Evolutionary conservation across 2,888 invertebrate genomes (phyloP).

Genomic region (Dasysyrphus tricinctus): DNA sequence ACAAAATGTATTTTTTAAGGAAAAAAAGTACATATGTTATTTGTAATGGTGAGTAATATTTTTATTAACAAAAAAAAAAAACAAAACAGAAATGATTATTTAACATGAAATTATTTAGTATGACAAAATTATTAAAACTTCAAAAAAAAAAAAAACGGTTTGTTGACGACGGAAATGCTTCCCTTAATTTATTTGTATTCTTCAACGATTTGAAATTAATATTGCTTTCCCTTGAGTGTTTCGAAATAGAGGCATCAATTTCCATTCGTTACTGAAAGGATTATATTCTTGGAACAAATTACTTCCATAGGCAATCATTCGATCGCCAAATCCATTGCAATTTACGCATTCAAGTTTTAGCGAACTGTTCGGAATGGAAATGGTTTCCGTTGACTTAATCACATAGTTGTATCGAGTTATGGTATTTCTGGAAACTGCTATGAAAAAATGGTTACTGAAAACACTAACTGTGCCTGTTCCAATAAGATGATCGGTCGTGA

Average conservation of each 20-base stretch:
- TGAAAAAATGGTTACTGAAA: conserved; percentile 13
- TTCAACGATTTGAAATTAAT: conserved; percentile 11
- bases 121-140: neutral
- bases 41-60: no score
- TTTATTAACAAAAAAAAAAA: no score
- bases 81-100: neutral
- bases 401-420: conserved; percentile 10
- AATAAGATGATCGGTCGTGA: neutral
- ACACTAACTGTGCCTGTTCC: conserved; percentile 1
- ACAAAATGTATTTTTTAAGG: no score
- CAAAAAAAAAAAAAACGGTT: neutral
- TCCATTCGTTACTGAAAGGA: conserved; percentile 3
- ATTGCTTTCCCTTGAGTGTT: neutral
- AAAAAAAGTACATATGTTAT: no score
- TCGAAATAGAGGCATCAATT: neutral
- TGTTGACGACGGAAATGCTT: neutral
- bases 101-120: neutral
- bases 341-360: neutral
- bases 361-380: neutral
- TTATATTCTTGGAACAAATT: conserved; percentile 11
- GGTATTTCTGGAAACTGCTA: neutral
- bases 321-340: conserved; percentile 3
- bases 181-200: neutral
- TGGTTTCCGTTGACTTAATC: neutral
- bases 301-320: conserved; percentile 11